Evolutionary conservation across 2,113 vertebrate species (phyloP).

Genomic region (Urocitellus parryii): DNA sequence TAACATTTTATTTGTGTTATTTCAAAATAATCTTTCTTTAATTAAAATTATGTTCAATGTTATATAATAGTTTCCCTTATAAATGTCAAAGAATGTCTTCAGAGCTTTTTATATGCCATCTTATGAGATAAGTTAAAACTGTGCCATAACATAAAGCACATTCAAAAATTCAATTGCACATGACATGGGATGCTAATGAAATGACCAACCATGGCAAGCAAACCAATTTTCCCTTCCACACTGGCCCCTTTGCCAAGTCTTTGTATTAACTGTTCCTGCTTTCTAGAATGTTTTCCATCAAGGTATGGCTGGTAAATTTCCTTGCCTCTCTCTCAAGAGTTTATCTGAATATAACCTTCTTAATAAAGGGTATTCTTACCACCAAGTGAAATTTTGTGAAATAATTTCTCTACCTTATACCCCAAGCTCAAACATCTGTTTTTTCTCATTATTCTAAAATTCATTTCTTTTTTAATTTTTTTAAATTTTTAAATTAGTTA

Average conservation of each 20-base stretch:
- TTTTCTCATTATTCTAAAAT: background rate
- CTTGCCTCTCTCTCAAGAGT: background rate
- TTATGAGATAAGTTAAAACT: background rate
- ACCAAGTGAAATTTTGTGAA: background rate
- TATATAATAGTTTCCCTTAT: background rate
- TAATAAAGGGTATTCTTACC: background rate
- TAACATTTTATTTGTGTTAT: background rate
- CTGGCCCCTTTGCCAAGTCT: background rate
- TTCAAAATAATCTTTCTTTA: background rate
- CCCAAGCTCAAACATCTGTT: background rate
- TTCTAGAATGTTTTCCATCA: background rate
- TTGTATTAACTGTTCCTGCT: background rate
- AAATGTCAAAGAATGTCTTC: background rate
- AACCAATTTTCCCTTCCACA: background rate
- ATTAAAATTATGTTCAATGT: background rate
- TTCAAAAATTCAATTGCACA: background rate
- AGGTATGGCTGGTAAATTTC: background rate
- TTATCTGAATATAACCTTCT: constrained; percentile 4
- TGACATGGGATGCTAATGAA: background rate
- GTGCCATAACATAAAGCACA: background rate
- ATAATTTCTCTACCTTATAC: background rate
- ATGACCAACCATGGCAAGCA: background rate
- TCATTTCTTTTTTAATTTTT: background rate
- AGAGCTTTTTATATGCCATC: background rate
- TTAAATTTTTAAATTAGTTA: too few relatives aligned